phyloP scores from a whole-genome alignment of 1,140 invertebrate genomes.

The Medauroidea extradentata region DNA sequence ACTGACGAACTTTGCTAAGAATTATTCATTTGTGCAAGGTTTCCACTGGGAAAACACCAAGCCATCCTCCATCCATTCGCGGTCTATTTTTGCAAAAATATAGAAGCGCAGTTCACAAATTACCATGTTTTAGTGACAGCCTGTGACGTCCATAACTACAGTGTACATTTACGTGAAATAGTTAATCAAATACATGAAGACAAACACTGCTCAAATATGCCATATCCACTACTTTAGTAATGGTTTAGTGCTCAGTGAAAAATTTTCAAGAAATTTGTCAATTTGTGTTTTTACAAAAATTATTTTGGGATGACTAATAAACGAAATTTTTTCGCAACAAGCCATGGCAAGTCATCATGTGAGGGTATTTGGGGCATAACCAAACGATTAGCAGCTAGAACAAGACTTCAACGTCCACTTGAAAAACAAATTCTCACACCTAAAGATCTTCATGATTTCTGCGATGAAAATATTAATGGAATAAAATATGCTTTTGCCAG shows the following conservation, averaged over 20 bases:
- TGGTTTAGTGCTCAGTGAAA: no score
- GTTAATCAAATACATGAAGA: conserved; percentile 3
- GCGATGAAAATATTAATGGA: not conserved
- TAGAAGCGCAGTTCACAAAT: conserved; percentile 3
- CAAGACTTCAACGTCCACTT: conserved; percentile 19
- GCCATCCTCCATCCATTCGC: conserved; percentile 30
- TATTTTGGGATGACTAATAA: conserved; percentile 24
- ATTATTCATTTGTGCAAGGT: conserved; percentile 27
- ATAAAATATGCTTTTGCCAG: no score
- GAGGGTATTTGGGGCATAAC: conserved; percentile 16
- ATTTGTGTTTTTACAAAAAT: not conserved
- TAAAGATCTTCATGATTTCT: not conserved
- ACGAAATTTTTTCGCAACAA: conserved; percentile 31
- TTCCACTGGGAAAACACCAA: conserved; percentile 29
- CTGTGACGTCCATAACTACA: conserved; percentile 14
- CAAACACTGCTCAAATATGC: not conserved
- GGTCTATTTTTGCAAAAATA: conserved; percentile 14
- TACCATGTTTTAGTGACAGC: conserved; percentile 16
- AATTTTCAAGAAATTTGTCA: not conserved
- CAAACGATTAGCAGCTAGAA: conserved; percentile 23
- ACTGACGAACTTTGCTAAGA: conserved; percentile 26
- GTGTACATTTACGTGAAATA: conserved; percentile 17
- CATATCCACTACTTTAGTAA: conserved; percentile 4
- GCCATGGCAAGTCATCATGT: conserved; percentile 20
- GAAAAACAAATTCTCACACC: conserved; percentile 16